Evolutionary conservation across 2,113 vertebrate genomes (phyloP).

Genomic region (Cololabis saira): DNA sequence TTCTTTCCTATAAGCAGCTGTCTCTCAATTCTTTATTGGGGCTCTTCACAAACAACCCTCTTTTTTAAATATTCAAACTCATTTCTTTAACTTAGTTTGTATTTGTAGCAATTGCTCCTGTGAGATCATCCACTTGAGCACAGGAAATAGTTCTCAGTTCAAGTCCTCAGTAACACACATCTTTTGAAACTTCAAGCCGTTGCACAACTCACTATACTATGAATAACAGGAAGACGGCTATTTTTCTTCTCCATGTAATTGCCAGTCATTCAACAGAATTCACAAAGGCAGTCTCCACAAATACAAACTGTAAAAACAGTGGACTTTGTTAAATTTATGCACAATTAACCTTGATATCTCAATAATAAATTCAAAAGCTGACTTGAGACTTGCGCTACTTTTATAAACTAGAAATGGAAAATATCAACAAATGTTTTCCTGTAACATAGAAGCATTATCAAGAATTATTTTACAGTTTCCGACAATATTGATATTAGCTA

Average conservation of each 20-base stretch:
- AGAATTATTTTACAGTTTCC: too few relatives aligned
- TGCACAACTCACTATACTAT: constrained; percentile 48
- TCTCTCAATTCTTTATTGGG: constrained; percentile 2
- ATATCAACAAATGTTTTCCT: too few relatives aligned
- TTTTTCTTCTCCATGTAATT: constrained; percentile 50
- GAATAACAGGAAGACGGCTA: constrained; percentile 63
- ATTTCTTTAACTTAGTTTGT: constrained; percentile 1
- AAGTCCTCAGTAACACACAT: constrained; percentile 34
- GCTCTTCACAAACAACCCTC: not conserved
- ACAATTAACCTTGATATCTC: too few relatives aligned
- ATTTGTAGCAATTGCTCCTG: constrained; percentile 17
- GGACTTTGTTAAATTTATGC: too few relatives aligned
- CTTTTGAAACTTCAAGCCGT: constrained; percentile 43
- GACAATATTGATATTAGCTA: too few relatives aligned
- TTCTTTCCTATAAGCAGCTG: constrained; percentile 6
- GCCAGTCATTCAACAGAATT: constrained; percentile 31
- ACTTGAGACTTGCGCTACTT: too few relatives aligned
- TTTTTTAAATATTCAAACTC: too few relatives aligned
- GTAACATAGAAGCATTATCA: too few relatives aligned
- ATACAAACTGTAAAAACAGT: not conserved
- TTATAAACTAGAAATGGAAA: too few relatives aligned
- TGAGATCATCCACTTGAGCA: constrained; percentile 37
- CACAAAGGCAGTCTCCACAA: constrained; percentile 12
- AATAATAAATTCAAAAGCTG: too few relatives aligned
- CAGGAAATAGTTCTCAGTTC: constrained; percentile 39